phyloP scores from a whole-genome alignment of 2,797 vertebrate species.

The Amniataba percoides region DNA sequence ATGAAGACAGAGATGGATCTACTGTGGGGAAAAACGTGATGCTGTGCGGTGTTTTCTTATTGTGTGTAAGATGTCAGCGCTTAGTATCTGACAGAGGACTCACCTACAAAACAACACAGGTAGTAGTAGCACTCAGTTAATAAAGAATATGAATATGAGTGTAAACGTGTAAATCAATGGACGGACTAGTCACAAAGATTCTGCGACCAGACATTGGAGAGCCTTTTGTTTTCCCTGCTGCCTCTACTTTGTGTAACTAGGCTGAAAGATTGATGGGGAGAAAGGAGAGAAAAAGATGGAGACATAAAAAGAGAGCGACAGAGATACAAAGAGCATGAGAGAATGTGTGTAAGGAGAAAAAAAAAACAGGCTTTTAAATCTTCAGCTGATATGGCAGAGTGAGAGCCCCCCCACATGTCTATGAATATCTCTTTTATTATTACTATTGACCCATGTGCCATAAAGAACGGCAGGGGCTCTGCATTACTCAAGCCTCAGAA shows the following conservation, averaged over 20 bases:
- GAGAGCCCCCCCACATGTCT: conserved; percentile 65
- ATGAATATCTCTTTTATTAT: conserved; percentile 87
- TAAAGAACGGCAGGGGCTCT: conserved; percentile 75
- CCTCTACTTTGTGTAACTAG: conserved; percentile 65
- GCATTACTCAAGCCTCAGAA: conserved; percentile 76
- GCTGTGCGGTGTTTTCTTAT: conserved; percentile 8
- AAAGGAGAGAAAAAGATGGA: conserved; percentile 30
- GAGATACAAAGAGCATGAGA: conserved; percentile 37
- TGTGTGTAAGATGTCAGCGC: neutral
- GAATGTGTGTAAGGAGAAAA: conserved; percentile 24
- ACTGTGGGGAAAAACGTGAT: neutral
- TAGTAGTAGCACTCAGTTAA: neutral
- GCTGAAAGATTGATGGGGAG: conserved; percentile 76
- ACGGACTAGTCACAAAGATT: conserved; percentile 65
- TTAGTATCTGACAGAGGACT: conserved; percentile 12
- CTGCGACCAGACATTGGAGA: conserved; percentile 67
- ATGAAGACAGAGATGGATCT: conserved; percentile 42
- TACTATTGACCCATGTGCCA: conserved; percentile 80
- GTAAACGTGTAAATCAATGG: conserved; percentile 48
- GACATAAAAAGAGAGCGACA: conserved; percentile 35
- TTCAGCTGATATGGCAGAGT: conserved; percentile 63
- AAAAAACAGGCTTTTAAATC: conserved; percentile 67
- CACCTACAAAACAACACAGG: conserved; percentile 6
- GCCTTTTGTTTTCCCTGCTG: conserved; percentile 71
- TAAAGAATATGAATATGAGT: conserved; percentile 42